phyloP scores from a whole-genome alignment of 2,797 vertebrate genomes.

The Meda fulgida region DNA sequence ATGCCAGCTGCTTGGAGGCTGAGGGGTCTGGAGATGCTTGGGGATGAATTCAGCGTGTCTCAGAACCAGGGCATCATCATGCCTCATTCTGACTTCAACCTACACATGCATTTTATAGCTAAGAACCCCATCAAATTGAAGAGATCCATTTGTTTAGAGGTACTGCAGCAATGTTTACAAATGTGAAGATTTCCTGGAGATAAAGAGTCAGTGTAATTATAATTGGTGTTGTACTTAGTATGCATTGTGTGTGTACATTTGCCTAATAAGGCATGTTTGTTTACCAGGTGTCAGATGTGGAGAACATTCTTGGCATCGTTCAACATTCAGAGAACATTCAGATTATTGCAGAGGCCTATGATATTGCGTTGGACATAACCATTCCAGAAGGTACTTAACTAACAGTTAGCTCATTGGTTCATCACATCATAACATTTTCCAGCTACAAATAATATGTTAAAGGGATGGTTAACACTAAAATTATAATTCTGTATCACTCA shows the following conservation, averaged over 20 bases:
- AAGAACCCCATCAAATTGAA: conserved; percentile 75
- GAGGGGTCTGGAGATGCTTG: conserved; percentile 83
- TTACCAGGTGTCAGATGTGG: conserved; percentile 85
- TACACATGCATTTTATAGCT: conserved; percentile 82
- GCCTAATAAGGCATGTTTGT: conserved; percentile 33
- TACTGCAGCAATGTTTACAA: conserved; percentile 60
- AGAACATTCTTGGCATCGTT: conserved; percentile 83
- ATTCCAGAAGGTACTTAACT: conserved; percentile 80
- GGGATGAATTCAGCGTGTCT: conserved; percentile 81
- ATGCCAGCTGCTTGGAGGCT: conserved; percentile 84
- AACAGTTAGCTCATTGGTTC: not conserved
- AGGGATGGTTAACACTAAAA: not conserved
- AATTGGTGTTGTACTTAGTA: not conserved
- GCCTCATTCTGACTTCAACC: conserved; percentile 66
- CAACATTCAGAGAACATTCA: conserved; percentile 83
- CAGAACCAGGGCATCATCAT: conserved; percentile 76
- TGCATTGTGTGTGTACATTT: not conserved
- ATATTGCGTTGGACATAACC: conserved; percentile 83
- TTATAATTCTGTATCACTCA: not conserved
- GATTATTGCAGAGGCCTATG: conserved; percentile 86
- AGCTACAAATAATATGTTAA: not conserved
- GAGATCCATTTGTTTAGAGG: conserved; percentile 86
- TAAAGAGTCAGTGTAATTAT: not conserved
- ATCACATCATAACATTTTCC: not conserved
- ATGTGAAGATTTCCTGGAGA: not conserved